Percentiles rank a stretch among this genome's conserved stretches.
phyloP scores from a whole-genome alignment of 2,113 vertebrate species.

The Chloropsis hardwickii region DNA sequence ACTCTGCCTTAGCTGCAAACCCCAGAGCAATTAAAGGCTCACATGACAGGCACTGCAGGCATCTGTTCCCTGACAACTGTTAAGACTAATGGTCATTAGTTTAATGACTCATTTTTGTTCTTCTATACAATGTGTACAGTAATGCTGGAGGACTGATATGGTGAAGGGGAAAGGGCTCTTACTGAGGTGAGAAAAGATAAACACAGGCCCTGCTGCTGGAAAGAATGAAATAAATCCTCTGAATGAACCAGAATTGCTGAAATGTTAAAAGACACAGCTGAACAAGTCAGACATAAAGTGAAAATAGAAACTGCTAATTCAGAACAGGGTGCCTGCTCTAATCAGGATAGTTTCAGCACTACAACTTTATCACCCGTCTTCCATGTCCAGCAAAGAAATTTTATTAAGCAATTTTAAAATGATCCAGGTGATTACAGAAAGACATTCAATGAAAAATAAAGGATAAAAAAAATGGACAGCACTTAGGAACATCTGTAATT shows the following conservation, averaged over 20 bases:
- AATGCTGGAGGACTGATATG: background rate
- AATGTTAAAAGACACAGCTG: conserved; percentile 8
- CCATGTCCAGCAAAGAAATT: background rate
- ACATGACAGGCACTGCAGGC: background rate
- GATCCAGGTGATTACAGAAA: background rate
- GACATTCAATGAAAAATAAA: background rate
- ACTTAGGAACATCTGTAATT: background rate
- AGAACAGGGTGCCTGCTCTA: background rate
- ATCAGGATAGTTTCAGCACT: background rate
- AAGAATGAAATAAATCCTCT: conserved; percentile 43
- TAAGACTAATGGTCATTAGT: conserved; percentile 30
- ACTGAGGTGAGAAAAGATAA: conserved; percentile 56
- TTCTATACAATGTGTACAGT: background rate
- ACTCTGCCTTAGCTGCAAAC: background rate
- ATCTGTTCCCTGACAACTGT: conserved; percentile 16
- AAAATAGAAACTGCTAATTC: conserved; percentile 21
- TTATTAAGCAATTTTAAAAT: background rate
- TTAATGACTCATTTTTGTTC: conserved; percentile 11
- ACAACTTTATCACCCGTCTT: background rate
- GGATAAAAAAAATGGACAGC: background rate
- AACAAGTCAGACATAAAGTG: background rate
- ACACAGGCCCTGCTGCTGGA: conserved; percentile 2
- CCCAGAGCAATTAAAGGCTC: conserved; percentile 20
- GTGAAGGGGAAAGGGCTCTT: conserved; percentile 22
- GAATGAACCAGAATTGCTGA: conserved; percentile 18